Evolutionary conservation across 1,140 invertebrate genomes (phyloP).

Genomic region (Papilio dardanus): DNA sequence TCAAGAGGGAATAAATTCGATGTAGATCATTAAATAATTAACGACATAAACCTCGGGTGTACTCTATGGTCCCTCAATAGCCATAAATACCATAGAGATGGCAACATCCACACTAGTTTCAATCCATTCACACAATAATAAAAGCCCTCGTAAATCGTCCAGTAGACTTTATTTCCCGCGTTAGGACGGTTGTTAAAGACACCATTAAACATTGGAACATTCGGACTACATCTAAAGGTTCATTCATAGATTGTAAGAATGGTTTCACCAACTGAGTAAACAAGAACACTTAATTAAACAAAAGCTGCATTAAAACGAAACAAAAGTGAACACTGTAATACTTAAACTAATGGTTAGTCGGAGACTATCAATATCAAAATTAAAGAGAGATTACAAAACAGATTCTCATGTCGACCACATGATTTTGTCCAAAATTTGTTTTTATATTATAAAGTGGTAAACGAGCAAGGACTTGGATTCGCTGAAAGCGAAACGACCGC

Average conservation of each 20-base stretch:
- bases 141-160: conserved; percentile 58
- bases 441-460: too few species aligned
- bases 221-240: not conserved
- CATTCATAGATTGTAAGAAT: conserved; percentile 12
- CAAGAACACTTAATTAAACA: conserved; percentile 16
- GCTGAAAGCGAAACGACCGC: too few species aligned
- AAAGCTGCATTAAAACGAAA: not conserved
- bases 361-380: too few species aligned
- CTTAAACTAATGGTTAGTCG: too few species aligned
- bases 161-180: conserved; percentile 45
- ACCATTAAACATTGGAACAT: conserved; percentile 45
- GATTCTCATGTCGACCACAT: too few species aligned
- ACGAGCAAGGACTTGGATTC: too few species aligned
- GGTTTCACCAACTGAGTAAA: conserved; percentile 12
- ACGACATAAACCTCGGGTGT: not conserved
- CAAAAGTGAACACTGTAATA: not conserved
- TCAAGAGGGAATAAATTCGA: conserved; percentile 17
- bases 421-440: too few species aligned
- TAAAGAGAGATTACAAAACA: too few species aligned
- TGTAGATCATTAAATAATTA: conserved; percentile 32
- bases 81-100: conserved; percentile 41
- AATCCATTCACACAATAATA: conserved; percentile 66
- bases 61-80: not conserved
- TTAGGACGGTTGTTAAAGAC: conserved; percentile 51
- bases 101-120: conserved; percentile 48